Percentiles rank a stretch among this genome's conserved stretches.
These are phyloP conservation scores for Mamestra configurata DNA, from an alignment of 1,140 invertebrate genomes.

Conservation along the genomic window DNA sequence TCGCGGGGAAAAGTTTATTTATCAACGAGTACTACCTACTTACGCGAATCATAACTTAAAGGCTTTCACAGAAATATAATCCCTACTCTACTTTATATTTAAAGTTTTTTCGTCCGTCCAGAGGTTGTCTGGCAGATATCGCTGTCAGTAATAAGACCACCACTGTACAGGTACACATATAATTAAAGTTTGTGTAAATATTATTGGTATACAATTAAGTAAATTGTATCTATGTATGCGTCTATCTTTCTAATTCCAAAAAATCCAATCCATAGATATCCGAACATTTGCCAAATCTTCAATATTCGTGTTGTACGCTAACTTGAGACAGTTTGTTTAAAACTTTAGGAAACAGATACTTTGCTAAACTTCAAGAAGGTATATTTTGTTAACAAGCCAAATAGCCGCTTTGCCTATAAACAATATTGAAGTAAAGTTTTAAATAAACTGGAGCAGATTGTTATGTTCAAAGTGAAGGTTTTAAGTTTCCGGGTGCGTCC, in stretches of 20 bases:
- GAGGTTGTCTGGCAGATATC: too few relatives aligned
- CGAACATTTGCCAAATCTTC: not conserved
- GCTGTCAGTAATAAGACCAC: too few relatives aligned
- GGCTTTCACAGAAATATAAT: too few relatives aligned
- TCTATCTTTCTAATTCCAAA: too few relatives aligned
- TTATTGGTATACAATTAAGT: too few relatives aligned
- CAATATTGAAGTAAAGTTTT: not conserved
- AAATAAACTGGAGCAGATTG: not conserved
- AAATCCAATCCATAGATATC: not conserved
- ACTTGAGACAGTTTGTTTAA: not conserved
- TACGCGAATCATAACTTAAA: not conserved
- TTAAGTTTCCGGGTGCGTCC: too few relatives aligned
- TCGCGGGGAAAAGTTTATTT: not conserved
- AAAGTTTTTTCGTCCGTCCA: too few relatives aligned
- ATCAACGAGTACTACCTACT: not conserved
- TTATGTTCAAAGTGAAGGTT: not conserved
- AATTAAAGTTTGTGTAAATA: too few relatives aligned
- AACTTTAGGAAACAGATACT: not conserved
- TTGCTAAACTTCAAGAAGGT: not conserved
- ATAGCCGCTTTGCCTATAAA: not conserved
- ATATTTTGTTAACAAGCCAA: not conserved
- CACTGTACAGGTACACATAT: too few relatives aligned
- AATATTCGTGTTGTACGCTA: not conserved
- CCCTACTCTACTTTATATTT: too few relatives aligned
- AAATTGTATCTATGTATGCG: too few relatives aligned